Conservation (phyloP, 2,797 vertebrate species). For the Tiaroga cobitis region DNA sequence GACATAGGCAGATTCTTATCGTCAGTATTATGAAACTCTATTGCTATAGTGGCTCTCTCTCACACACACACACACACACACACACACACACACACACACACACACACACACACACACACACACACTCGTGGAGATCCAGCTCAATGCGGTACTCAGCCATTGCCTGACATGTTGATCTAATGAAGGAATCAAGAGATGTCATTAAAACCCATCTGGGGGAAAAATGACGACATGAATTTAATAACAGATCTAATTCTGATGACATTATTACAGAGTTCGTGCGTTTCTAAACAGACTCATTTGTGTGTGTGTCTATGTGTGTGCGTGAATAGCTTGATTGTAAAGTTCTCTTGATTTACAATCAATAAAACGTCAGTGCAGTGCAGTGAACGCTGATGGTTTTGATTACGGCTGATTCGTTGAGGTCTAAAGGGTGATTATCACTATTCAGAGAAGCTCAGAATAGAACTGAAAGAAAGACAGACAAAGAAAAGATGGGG, state of each 20-base stretch:
- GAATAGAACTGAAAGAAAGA: constrained; percentile 26
- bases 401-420: constrained; percentile 77
- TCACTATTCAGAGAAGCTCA: constrained; percentile 55
- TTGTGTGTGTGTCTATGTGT: constrained; percentile 19
- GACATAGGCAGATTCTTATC: neutral
- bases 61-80: constrained; percentile 12
- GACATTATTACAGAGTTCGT: constrained; percentile 14
- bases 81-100: neutral
- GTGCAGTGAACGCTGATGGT: constrained; percentile 74
- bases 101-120: neutral
- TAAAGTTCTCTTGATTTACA: constrained; percentile 77
- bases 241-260: constrained; percentile 45
- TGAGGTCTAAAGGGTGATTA: constrained; percentile 68
- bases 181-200: constrained; percentile 61
- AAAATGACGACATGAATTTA: constrained; percentile 59
- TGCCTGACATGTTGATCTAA: constrained; percentile 62
- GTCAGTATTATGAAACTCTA: neutral
- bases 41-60: neutral
- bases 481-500: constrained; percentile 63
- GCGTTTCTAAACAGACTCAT: neutral
- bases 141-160: neutral
- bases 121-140: neutral
- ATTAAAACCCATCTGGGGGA: constrained; percentile 53
- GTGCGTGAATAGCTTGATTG: constrained; percentile 70
- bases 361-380: constrained; percentile 71